These are phyloP conservation scores for Cheilosia urbana DNA, from an alignment of 2,888 invertebrate species.

Conservation along the genomic window DNA sequence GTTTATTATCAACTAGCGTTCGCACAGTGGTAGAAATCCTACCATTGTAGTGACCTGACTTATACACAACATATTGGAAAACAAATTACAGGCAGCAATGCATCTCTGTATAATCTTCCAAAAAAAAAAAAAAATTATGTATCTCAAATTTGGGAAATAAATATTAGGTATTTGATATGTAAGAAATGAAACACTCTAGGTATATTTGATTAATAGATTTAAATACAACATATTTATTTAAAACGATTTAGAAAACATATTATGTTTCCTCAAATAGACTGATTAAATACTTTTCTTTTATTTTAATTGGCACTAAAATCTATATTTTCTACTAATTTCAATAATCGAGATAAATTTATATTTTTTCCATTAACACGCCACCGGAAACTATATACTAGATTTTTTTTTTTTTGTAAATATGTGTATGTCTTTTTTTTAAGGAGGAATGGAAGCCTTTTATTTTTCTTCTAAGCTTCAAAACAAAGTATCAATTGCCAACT, in stretches of 20 bases:
- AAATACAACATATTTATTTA: conserved; percentile 51
- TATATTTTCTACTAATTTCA: conserved; percentile 58
- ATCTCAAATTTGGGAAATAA: too few relatives aligned
- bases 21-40: too few relatives aligned
- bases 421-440: not conserved
- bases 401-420: conserved; percentile 34
- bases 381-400: conserved; percentile 31
- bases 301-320: conserved; percentile 50
- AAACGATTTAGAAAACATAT: conserved; percentile 35
- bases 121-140: too few relatives aligned
- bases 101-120: too few relatives aligned
- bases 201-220: conserved; percentile 19
- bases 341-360: conserved; percentile 53
- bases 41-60: too few relatives aligned
- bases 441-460: conserved; percentile 51
- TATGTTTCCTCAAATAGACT: conserved; percentile 30
- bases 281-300: conserved; percentile 44
- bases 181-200: not conserved
- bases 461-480: conserved; percentile 39
- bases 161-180: not conserved
- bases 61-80: too few relatives aligned
- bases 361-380: conserved; percentile 45
- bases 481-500: conserved; percentile 6
- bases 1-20: too few relatives aligned
- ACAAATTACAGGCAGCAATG: too few relatives aligned